Conservation (phyloP, 2,797 vertebrate genomes). For the Nannoperca obscura region DNA sequence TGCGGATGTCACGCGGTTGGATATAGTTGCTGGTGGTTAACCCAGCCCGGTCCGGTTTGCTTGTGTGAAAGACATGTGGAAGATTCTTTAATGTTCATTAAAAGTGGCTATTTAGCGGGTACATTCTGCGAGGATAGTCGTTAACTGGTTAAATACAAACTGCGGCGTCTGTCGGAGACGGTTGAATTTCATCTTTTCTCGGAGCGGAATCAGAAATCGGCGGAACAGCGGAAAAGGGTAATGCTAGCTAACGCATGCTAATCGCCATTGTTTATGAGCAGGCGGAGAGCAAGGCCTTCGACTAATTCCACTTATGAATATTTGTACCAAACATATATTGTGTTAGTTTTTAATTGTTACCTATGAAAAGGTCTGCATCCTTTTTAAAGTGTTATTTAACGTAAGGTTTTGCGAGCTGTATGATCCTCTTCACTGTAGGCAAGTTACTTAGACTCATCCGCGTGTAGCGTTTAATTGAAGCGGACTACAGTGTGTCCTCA, state of each 20-base stretch:
- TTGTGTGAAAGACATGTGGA: constrained; percentile 25
- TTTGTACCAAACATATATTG: fast-evolving
- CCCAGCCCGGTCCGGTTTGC: background rate
- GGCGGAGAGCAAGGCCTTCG: constrained; percentile 39
- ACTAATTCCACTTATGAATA: background rate
- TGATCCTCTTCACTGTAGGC: background rate
- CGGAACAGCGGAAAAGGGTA: constrained; percentile 64
- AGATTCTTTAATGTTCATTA: background rate
- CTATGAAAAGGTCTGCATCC: fast-evolving
- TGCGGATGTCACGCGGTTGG: constrained; percentile 48
- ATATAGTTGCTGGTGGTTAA: background rate
- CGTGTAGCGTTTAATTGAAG: background rate
- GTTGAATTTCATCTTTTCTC: background rate
- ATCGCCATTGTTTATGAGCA: constrained; percentile 78
- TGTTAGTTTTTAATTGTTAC: fast-evolving
- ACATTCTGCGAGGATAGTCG: fast-evolving
- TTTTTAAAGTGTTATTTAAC: fast-evolving
- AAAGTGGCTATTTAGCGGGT: background rate
- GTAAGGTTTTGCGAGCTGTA: fast-evolving
- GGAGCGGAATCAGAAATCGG: constrained; percentile 23
- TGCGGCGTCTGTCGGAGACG: background rate
- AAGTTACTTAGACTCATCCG: background rate
- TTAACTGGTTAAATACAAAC: fast-evolving
- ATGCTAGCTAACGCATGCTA: constrained; percentile 57
- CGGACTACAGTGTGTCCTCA: fast-evolving